Percentiles rank a stretch among this genome's conserved stretches.
These are phyloP conservation scores for Tenualosa ilisha DNA, from an alignment of 2,797 vertebrate species.

Conservation along the genomic window DNA sequence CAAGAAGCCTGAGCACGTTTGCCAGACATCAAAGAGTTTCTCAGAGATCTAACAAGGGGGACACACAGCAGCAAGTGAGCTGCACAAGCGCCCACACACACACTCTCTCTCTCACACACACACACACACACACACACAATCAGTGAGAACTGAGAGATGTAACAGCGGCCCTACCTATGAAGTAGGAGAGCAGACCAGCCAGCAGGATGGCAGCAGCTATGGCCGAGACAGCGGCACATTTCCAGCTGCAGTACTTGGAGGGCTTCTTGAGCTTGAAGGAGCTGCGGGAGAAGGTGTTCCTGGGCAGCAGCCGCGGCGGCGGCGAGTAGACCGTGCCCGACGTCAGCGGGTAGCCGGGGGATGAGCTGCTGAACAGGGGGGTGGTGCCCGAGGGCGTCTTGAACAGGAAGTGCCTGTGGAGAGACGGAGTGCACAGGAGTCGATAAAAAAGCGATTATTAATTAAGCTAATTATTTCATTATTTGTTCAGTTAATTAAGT, in stretches of 20 bases:
- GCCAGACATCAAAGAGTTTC: background rate
- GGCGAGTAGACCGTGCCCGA: conserved; percentile 89
- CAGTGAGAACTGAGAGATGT: background rate
- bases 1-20: background rate
- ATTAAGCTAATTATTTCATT: conserved; percentile 11
- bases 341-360: conserved; percentile 86
- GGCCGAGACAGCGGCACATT: conserved; percentile 85
- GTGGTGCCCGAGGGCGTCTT: conserved; percentile 90
- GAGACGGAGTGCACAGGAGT: background rate
- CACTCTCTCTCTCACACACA: background rate
- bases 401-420: conserved; percentile 85
- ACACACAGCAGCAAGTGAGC: too few relatives aligned
- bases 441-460: conserved; percentile 3
- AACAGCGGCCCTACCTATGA: conserved; percentile 78
- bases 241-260: conserved; percentile 91
- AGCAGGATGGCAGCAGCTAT: conserved; percentile 82
- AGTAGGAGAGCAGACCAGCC: conserved; percentile 84
- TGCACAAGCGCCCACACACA: too few relatives aligned
- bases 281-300: conserved; percentile 89
- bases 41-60: background rate
- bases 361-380: conserved; percentile 87
- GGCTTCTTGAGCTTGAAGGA: conserved; percentile 91
- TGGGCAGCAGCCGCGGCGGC: conserved; percentile 84
- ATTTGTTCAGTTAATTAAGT: conserved; percentile 19
- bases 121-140: background rate